A percentile compares a stretch with the other conserved stretches of the same genome.
Conservation (phyloP, 2,888 invertebrate species). For the Baronia brevicornis region DNA sequence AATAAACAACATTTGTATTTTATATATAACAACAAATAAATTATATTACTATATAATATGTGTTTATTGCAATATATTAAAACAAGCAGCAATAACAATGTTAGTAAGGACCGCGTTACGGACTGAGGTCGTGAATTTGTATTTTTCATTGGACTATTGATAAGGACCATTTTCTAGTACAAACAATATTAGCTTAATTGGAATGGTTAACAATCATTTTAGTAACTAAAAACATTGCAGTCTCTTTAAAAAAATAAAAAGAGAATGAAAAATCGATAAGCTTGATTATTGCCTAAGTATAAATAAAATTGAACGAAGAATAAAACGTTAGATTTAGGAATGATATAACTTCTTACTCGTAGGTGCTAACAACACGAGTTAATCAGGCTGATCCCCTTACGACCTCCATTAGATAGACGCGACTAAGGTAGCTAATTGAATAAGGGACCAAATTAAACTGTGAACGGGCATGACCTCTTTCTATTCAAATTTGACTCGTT, state of each 20-base stretch:
- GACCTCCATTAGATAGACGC: slow-evolving; percentile 63
- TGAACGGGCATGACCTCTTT: slow-evolving; percentile 62
- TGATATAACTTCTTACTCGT: slow-evolving; percentile 30
- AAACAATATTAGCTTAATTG: too few species aligned
- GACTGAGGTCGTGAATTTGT: too few species aligned
- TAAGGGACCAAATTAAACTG: slow-evolving; percentile 68
- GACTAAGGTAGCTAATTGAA: slow-evolving; percentile 67
- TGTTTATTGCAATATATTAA: slow-evolving; percentile 8
- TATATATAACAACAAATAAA: too few species aligned
- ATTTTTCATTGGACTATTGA: too few species aligned
- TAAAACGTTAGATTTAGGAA: slow-evolving; percentile 14
- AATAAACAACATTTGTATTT: too few species aligned
- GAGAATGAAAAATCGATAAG: neutral
- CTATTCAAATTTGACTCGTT: slow-evolving; percentile 65
- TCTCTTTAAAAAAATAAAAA: too few species aligned
- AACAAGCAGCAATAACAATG: slow-evolving; percentile 13
- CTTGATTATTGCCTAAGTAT: neutral
- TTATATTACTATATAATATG: neutral
- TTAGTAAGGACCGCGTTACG: slow-evolving; percentile 12
- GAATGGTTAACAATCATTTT: too few species aligned
- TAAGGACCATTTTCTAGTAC: too few species aligned
- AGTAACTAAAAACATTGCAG: too few species aligned
- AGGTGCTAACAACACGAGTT: slow-evolving; percentile 62
- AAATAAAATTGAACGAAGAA: slow-evolving; percentile 6
- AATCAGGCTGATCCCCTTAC: slow-evolving; percentile 66